Evolutionary conservation across 1,140 invertebrate species (phyloP), one percentile per base, ranked within the genome.

Genomic region (Microplitis mediator): DNA sequence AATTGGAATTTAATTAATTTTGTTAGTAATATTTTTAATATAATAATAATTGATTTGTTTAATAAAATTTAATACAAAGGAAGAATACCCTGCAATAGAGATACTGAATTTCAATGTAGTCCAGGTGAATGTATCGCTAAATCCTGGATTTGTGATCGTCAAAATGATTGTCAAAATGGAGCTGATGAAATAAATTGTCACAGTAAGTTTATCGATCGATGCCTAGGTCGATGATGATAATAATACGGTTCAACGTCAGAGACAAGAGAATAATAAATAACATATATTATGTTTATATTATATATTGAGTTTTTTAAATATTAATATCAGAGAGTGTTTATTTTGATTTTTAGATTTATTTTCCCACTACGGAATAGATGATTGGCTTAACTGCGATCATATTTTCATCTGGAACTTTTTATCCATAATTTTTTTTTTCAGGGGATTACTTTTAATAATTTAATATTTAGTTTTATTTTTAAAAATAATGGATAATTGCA

Each of bases 121-220:
- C 82, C 81, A n/a, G 82, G 84, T n/a, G 77, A 83, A 63, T 88
- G 87, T 73, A 83, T 88, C 61, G 74, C 83, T 54, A 82, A 74
- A 71, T 79, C 63, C 34, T 91, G 91, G 91, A 83, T 92, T 6
- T 97, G 95, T 85, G 94, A 97, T 85, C 90, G 90, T 8, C 91
- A 93, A 75, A 82, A 88, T 56, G 90, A 93, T 79, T 95, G 93
- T 80, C 74, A 77, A 0, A 89, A 93, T 81, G 86, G 86, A 73
- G 84, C 88, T 78, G 93, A 94, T 79, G 86, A 91, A 82, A 89
- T 90, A 68, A 91, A 94, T 79, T 97, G 95, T 85, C 90, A 91
- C 4, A 89, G 88, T 70, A 90, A 90, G 77, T 81, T 78, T 76
- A 69, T 23, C 52, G 52, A 56, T 45, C 39, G 39, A 6, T 45